These are phyloP conservation scores for Neoitamus cyanurus DNA, from an alignment of 2,888 invertebrate genomes.

Conservation along the genomic window DNA sequence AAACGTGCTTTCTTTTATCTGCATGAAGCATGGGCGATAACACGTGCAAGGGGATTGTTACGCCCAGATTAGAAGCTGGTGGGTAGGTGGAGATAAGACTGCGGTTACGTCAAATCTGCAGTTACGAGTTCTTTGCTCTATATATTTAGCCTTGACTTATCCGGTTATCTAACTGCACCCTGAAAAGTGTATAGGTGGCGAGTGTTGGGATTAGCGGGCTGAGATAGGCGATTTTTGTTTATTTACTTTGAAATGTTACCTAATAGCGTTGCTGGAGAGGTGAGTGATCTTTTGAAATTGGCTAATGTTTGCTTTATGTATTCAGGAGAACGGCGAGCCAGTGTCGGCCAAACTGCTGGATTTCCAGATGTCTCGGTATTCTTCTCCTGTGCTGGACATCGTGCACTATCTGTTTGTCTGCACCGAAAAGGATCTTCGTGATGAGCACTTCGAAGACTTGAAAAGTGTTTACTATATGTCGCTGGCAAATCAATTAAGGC, in stretches of 20 bases:
- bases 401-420: constrained; percentile 60
- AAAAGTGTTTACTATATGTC: constrained; percentile 58
- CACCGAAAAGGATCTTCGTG: constrained; percentile 60
- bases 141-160: constrained; percentile 40
- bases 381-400: constrained; percentile 60
- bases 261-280: not conserved
- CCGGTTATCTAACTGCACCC: constrained; percentile 10
- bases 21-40: not conserved
- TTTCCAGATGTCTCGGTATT: constrained; percentile 62
- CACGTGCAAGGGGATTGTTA: not conserved
- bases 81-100: not conserved
- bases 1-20: constrained; percentile 3
- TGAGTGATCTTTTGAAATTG: not conserved
- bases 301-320: not conserved
- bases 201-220: not conserved
- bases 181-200: not conserved
- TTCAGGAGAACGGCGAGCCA: constrained; percentile 53
- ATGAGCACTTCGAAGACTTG: constrained; percentile 58
- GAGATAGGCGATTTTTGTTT: not conserved
- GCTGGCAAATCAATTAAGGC: constrained; percentile 54
- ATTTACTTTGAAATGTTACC: not conserved
- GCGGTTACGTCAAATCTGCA: constrained; percentile 12
- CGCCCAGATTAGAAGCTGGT: not conserved
- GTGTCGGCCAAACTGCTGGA: constrained; percentile 60
- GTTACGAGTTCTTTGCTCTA: constrained; percentile 10